Percentiles rank a stretch among this genome's conserved stretches.
Conservation (phyloP, 1,140 invertebrate species). For the Hyles vespertilio region DNA sequence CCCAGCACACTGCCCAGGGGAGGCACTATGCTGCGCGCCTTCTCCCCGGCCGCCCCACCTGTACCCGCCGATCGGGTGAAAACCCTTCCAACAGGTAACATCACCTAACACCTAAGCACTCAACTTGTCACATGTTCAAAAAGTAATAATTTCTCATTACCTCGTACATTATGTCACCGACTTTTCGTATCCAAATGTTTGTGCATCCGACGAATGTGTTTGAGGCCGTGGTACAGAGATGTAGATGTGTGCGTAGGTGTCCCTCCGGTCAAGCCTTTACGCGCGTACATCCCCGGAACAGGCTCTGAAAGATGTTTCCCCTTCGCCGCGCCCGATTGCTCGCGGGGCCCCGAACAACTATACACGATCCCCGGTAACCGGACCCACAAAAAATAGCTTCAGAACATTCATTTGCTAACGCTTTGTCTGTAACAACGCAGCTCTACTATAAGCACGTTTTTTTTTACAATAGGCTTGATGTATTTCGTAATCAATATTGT, state of each 20-base stretch:
- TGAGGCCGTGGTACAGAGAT: constrained; percentile 29
- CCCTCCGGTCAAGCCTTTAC: constrained; percentile 80
- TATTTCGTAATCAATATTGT: too few species aligned
- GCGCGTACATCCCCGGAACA: constrained; percentile 74
- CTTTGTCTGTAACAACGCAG: constrained; percentile 36
- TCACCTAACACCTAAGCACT: neutral
- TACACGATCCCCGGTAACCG: constrained; percentile 78
- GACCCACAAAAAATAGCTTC: constrained; percentile 42
- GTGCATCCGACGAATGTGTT: neutral
- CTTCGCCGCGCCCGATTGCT: constrained; percentile 73
- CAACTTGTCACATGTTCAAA: neutral
- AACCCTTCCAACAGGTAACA: constrained; percentile 68
- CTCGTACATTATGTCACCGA: neutral
- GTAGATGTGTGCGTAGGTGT: constrained; percentile 57
- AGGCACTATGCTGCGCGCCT: constrained; percentile 79
- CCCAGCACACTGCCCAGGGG: constrained; percentile 78
- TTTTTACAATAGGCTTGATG: neutral
- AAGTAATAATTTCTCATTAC: constrained; percentile 2
- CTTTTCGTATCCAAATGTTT: neutral
- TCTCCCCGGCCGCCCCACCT: constrained; percentile 79
- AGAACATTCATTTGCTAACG: constrained; percentile 50
- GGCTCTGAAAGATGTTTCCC: constrained; percentile 77
- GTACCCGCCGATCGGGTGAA: constrained; percentile 77
- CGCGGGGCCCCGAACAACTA: constrained; percentile 73
- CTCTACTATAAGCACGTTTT: constrained; percentile 23